Percentiles rank a stretch among this genome's conserved stretches.
Conservation (phyloP, 2,797 vertebrate genomes). For the Sebastes oblongus region DNA sequence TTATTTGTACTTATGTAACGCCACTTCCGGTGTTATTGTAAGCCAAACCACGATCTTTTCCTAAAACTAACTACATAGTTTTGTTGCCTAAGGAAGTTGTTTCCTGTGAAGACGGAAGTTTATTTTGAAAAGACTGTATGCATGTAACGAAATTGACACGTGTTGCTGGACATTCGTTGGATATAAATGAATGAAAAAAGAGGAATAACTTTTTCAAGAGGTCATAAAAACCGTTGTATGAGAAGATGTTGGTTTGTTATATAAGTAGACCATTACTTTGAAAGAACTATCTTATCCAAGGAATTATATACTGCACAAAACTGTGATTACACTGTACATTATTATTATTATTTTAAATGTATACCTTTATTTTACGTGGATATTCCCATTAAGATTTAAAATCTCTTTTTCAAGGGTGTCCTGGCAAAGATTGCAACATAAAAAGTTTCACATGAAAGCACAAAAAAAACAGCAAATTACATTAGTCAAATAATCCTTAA, state of each 20-base stretch:
- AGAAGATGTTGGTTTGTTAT: neutral
- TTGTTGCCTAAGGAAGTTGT: too few relatives aligned
- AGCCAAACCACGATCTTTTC: too few relatives aligned
- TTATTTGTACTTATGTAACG: too few relatives aligned
- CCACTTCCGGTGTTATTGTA: too few relatives aligned
- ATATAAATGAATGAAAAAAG: too few relatives aligned
- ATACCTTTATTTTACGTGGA: neutral
- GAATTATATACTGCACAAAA: neutral
- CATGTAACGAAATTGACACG: accelerated
- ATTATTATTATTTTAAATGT: neutral
- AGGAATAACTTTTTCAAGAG: too few relatives aligned
- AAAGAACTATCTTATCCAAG: neutral
- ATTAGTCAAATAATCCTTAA: neutral
- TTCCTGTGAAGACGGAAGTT: too few relatives aligned
- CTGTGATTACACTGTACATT: neutral
- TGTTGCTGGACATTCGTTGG: too few relatives aligned
- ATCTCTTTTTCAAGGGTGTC: neutral
- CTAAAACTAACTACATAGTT: too few relatives aligned
- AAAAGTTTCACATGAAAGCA: neutral
- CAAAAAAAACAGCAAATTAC: neutral
- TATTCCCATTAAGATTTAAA: neutral
- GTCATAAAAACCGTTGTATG: too few relatives aligned
- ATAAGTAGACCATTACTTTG: neutral
- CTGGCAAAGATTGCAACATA: accelerated
- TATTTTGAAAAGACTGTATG: too few relatives aligned